Evolutionary conservation across 2,888 invertebrate genomes (phyloP), one percentile per base, ranked within the genome.

Genomic region (Pelosia muscerda): DNA sequence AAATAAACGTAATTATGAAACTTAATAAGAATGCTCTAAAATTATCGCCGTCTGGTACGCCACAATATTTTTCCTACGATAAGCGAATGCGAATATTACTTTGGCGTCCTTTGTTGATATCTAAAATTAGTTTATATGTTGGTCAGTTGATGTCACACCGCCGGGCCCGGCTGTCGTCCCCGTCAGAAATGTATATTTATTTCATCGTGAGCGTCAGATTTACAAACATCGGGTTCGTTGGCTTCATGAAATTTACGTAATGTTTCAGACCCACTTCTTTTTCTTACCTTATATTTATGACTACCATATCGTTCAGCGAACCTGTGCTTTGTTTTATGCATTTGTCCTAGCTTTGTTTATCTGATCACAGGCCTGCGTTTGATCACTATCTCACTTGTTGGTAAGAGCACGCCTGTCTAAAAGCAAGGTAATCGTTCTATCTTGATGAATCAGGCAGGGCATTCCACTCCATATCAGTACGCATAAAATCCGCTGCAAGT

Each of bases 241-340:
- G 85, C 89, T 90, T 89, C 81, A 84, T 86, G 65, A 69, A 79
- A 77, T 87, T 89, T 86, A 87, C 88, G 86, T 84, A 87, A 88
- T 77, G 66, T 23, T 60, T 59, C 28, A 62, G 73, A 63, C 61
- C 73, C 71, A 62, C 57, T 75, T 68, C 62, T 70, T 78, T 83
- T 82, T 85, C 81, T 70, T 64, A 68, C 63, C 70, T 73, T 74
- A 76, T 75, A 78, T 76, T 79, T 73, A 68, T 60, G 68, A 58
- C 15, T 8, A 11, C 31, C 25, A 71, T 84, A 83, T 85, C 84
- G 86, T 85, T 63, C 85, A 73, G 58, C 77, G 84, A 84, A 83
- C 84, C 71, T 56, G 63, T 49, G 61, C 62, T 31, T 62, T 34
- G 2, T 63, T 55, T 54, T 34, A 31, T 54, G 34, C 55, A 23